Conservation (phyloP, 2,888 invertebrate species). For the Brenthis ino region DNA sequence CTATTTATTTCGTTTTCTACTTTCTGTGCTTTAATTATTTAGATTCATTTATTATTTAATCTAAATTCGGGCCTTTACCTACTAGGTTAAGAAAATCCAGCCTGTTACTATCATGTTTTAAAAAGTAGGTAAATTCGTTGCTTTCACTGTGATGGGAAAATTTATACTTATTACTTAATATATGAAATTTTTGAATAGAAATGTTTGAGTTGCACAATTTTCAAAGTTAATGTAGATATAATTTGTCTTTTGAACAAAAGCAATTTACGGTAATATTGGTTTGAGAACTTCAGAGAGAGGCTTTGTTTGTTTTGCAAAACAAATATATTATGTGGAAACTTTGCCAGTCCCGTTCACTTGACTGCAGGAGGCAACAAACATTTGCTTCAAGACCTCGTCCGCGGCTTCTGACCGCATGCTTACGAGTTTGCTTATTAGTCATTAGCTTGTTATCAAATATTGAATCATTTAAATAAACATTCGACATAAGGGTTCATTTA, state of each 20-base stretch:
- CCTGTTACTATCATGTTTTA: too few relatives aligned
- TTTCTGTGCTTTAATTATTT: too few relatives aligned
- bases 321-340: conserved; percentile 47
- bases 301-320: conserved; percentile 47
- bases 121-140: too few relatives aligned
- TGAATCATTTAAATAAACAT: background rate
- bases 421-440: conserved; percentile 23
- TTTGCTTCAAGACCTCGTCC: conserved; percentile 37
- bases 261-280: conserved; percentile 35
- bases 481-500: background rate
- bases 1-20: too few relatives aligned
- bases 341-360: conserved; percentile 47
- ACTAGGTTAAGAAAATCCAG: too few relatives aligned
- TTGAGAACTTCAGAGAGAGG: conserved; percentile 38
- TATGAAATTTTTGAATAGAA: too few relatives aligned
- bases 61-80: too few relatives aligned
- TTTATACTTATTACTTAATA: too few relatives aligned
- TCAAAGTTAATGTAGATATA: conserved; percentile 26
- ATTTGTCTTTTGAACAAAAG: conserved; percentile 30
- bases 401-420: conserved; percentile 31
- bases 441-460: conserved; percentile 20
- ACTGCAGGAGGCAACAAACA: conserved; percentile 42
- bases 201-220: background rate
- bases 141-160: too few relatives aligned
- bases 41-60: too few relatives aligned